A percentile compares a stretch with the other conserved stretches of the same genome.
phyloP scores from a whole-genome alignment of 2,113 vertebrate genomes.

The Laterallus jamaicensis region DNA sequence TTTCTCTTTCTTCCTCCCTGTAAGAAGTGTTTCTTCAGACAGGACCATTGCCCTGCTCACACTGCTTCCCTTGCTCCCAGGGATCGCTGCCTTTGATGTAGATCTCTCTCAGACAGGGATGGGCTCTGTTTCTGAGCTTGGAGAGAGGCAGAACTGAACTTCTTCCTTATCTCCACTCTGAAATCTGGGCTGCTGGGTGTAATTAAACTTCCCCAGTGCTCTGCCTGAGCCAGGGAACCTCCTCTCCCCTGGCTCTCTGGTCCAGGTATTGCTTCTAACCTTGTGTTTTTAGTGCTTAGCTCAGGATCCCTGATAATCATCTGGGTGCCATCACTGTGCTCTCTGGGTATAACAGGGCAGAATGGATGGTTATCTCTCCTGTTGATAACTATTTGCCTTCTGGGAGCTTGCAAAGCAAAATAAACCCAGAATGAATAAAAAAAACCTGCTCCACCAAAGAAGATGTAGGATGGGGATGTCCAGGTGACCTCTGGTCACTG shows the following conservation, averaged over 20 bases:
- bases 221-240: neutral
- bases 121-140: neutral
- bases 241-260: neutral
- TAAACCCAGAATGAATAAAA: neutral
- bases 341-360: fast-evolving
- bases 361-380: fast-evolving
- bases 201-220: neutral
- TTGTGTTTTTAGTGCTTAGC: neutral
- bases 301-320: neutral
- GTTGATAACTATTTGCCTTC: neutral
- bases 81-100: neutral
- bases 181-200: neutral
- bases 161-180: neutral
- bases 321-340: fast-evolving
- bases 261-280: neutral
- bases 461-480: neutral
- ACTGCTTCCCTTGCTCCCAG: neutral
- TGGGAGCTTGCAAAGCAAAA: neutral
- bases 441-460: too few relatives aligned
- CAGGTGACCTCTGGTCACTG: fast-evolving
- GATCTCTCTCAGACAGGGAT: fast-evolving
- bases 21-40: neutral
- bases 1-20: neutral
- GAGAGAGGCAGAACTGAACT: neutral
- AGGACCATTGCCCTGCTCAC: neutral